Evolutionary conservation across 2,113 vertebrate species (phyloP), one percentile per base, ranked within the genome.

Genomic region (Hylia prasina): DNA sequence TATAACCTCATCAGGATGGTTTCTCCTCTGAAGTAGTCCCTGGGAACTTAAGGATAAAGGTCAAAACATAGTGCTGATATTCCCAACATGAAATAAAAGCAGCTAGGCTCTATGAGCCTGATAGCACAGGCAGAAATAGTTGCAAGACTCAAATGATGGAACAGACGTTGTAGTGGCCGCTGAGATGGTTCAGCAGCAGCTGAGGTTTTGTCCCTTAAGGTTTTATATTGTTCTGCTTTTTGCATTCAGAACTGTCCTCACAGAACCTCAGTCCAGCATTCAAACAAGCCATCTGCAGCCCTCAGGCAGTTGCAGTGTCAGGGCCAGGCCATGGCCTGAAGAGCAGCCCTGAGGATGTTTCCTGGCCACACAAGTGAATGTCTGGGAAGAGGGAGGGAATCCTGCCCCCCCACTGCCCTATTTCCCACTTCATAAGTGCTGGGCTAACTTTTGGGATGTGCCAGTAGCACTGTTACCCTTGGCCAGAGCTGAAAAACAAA

Each of bases 281-380:
- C 40, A 66, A 76, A 50, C 9, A 19, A 87, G 28, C 13, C 23
- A 6, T 48, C 18, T 35, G 21, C 39, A 42, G 44, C 37, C 21
- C 21, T 42, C 18, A 57, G 11, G 4, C 23, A 77, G 33, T 18
- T 65, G 24, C 66, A 57, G 10, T 1, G 7, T 5, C 39, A 48
- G 45, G 35, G 28, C 13, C n/a, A 54, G 51, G 13, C 22, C 27
- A 7, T 1, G 35, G 16, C 16, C 25, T 13, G 18, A 48, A 1
- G 19, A 11, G 5, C 6, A 14, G 23, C 40, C 35, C 39, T 45
- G 45, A 35, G 25, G 13, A 42, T 40, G 44, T 17, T 11, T 8
- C 15, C 24, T 57, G 13, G 6, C 30, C 14, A 4, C 3, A 1
- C 15, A 73, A 24, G 6, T 2, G 1, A 10, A 6, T 22, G 8